Evolutionary conservation across 1,140 invertebrate species (phyloP).

Genomic region (Asbolus verrucosus): DNA sequence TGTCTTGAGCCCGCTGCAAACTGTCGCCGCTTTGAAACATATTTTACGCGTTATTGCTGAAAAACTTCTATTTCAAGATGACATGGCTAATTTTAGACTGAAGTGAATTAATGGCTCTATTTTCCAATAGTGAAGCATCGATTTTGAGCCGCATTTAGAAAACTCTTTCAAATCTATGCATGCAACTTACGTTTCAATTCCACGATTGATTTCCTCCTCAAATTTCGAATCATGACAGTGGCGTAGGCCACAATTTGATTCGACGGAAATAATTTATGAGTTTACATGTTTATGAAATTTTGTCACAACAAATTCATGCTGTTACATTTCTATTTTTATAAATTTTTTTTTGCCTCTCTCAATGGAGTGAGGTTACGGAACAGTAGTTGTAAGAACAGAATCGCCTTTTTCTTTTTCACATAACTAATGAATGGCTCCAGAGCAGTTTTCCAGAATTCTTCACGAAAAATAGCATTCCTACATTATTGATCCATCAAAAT

Average conservation of each 20-base stretch:
- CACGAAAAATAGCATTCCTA: too few species aligned
- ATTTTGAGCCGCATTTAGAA: constrained; percentile 14
- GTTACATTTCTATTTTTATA: too few species aligned
- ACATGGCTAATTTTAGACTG: constrained; percentile 32
- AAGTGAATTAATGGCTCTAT: constrained; percentile 33
- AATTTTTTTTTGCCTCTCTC: too few species aligned
- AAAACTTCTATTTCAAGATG: constrained; percentile 26
- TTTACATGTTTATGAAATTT: too few species aligned
- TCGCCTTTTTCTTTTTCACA: too few species aligned
- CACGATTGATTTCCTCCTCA: not conserved
- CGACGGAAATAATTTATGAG: too few species aligned
- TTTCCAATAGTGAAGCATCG: constrained; percentile 10
- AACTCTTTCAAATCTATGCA: not conserved
- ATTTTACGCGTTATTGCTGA: constrained; percentile 10
- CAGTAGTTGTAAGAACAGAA: too few species aligned
- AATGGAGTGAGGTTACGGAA: too few species aligned
- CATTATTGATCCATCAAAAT: too few species aligned
- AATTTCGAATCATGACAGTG: not conserved
- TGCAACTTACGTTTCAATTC: constrained; percentile 8
- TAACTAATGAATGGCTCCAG: too few species aligned
- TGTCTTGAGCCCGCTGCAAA: constrained; percentile 16
- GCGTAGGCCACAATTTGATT: not conserved
- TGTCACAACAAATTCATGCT: too few species aligned
- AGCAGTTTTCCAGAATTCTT: too few species aligned
- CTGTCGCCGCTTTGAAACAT: constrained; percentile 4